A percentile compares a stretch with the other conserved stretches of the same genome.
Evolutionary conservation across 2,113 vertebrate genomes (phyloP).

Genomic region (Lonchura striata): DNA sequence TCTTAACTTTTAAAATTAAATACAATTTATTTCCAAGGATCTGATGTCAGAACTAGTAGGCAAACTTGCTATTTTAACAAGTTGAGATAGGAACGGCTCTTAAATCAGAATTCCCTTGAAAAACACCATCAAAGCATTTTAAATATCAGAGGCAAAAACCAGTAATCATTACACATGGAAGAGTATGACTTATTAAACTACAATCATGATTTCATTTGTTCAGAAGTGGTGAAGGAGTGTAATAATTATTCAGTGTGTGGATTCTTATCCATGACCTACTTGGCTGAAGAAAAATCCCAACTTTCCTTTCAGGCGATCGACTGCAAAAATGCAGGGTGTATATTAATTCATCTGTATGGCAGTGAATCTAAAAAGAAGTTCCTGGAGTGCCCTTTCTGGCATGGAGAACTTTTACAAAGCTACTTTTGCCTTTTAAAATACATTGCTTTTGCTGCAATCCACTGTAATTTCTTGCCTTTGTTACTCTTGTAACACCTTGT

Average conservation of each 20-base stretch:
- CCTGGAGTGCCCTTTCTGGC: neutral
- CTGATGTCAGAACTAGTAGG: neutral
- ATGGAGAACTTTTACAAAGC: neutral
- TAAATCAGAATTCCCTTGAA: neutral
- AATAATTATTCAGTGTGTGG: neutral
- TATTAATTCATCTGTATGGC: neutral
- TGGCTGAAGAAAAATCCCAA: neutral
- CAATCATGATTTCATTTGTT: neutral
- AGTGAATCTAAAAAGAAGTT: neutral
- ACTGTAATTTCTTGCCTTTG: neutral
- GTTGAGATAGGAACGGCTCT: neutral
- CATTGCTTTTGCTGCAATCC: neutral
- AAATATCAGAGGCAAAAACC: neutral
- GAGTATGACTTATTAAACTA: neutral
- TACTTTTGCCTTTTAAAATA: neutral
- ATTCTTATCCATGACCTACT: neutral
- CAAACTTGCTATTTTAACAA: slow-evolving; percentile 12
- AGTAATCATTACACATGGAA: neutral
- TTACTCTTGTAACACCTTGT: neutral
- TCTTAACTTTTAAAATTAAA: neutral
- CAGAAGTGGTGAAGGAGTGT: neutral
- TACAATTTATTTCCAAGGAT: neutral
- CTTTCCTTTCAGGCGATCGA: neutral
- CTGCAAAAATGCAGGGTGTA: neutral
- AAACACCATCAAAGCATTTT: neutral